Base-by-base conservation (phyloP, 2,797 vertebrate genomes). In the Hyperoplus lanceolatus region DNA sequence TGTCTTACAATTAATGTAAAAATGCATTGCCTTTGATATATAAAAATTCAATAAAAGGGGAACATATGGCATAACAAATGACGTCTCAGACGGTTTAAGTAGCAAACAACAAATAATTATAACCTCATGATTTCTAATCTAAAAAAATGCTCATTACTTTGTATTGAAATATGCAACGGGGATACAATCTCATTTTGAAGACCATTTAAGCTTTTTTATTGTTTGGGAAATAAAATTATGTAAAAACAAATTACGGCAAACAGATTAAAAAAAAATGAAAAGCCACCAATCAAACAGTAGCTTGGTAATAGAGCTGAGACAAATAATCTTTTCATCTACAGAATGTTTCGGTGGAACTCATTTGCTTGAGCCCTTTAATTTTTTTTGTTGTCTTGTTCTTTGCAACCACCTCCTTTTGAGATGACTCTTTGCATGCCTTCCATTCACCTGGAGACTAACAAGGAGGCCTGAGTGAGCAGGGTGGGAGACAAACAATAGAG, bases 31-130 rank as follows among this genome's bases (percentile, higher is more conserved):
- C 80, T 70, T 9, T 6, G 65, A 84, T 79, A 41, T 70, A 74
- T 62, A 70, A 42, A 61, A 63, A 45, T 29, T 29, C 29, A 29
- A 29, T 29, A 29, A 41, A 0, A 48, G n/a, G 11, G 15, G 4
- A 39, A 71, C 55, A 0, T 39, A 38, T 4, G 15, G 6, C 29
- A 66, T 51, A 11, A 50, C 57, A 45, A 10, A 12, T 15, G 15
- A n/a, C 68, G 69, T 53, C 65, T 59, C 64, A 85, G 80, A 42
- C 51, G n/a, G 75, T 84, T 61, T 77, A 73, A 84, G 83, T 77
- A 81, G 56, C 8, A 84, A 79, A 83, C 84, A 77, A 77, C 83
- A 89, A 89, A 89, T 86, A 81, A 83, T 83, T 82, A 77, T 81
- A 61, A 79, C 54, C 71, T 75, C 59, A 79, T 88, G 77, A 81